Evolutionary conservation across 1,140 invertebrate genomes (phyloP).

Genomic region (Mamestra configurata): DNA sequence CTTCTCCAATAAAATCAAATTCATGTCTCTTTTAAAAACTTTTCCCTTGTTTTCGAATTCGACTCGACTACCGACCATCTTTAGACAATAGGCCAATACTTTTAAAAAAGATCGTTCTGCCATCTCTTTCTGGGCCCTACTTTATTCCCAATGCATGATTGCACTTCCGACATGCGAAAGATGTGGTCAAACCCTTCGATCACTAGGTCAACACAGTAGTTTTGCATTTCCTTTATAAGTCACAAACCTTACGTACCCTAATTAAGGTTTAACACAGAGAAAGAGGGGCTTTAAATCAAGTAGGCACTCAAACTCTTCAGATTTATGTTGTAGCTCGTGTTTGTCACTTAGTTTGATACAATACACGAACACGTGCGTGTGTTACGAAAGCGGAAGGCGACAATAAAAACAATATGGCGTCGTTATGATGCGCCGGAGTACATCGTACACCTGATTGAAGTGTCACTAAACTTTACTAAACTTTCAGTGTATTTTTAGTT

Average conservation of each 20-base stretch:
- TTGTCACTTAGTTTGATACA: constrained; percentile 54
- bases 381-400: constrained; percentile 65
- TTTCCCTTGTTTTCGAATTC: no score
- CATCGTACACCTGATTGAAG: constrained; percentile 60
- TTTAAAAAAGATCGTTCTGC: no score
- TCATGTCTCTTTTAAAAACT: no score
- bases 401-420: constrained; percentile 64
- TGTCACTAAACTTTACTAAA: constrained; percentile 58
- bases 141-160: no score
- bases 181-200: no score
- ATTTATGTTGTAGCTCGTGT: constrained; percentile 19
- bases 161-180: no score
- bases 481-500: constrained; percentile 53
- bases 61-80: no score
- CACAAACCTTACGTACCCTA: not conserved
- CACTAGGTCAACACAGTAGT: no score
- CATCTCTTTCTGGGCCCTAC: no score
- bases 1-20: no score
- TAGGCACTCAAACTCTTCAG: constrained; percentile 19
- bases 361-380: constrained; percentile 59
- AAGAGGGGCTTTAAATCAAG: not conserved
- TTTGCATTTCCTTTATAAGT: no score
- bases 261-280: not conserved
- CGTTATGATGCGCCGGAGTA: constrained; percentile 54
- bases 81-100: no score